Percentiles rank a stretch among this genome's conserved stretches.
Conservation (phyloP, 2,888 invertebrate genomes). For the Orchesella flavescens region DNA sequence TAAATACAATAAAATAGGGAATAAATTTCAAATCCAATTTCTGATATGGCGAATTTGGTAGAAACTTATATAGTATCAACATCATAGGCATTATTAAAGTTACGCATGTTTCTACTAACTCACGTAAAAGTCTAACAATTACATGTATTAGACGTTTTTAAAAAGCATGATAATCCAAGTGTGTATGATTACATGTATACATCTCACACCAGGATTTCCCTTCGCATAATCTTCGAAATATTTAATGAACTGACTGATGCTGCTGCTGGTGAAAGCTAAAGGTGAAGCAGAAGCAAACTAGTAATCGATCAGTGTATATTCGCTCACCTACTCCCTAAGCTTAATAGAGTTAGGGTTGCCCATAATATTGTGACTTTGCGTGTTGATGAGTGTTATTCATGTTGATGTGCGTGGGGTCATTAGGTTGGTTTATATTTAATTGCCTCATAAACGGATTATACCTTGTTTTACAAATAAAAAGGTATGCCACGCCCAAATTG, state of each 20-base stretch:
- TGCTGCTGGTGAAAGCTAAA: neutral
- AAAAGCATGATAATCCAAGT: too few relatives aligned
- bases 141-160: too few relatives aligned
- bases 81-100: too few relatives aligned
- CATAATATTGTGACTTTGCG: constrained; percentile 37
- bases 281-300: neutral
- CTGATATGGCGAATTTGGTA: too few relatives aligned
- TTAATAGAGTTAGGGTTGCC: neutral
- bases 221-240: neutral
- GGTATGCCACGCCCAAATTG: constrained; percentile 45
- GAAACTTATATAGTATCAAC: too few relatives aligned
- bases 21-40: too few relatives aligned
- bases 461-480: constrained; percentile 51
- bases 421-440: constrained; percentile 57
- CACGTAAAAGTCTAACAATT: too few relatives aligned
- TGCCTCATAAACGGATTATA: constrained; percentile 57
- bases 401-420: constrained; percentile 56
- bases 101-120: too few relatives aligned
- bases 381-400: constrained; percentile 49
- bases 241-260: constrained; percentile 41
- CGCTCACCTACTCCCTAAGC: neutral
- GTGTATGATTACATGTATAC: too few relatives aligned
- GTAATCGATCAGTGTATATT: neutral
- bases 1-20: too few relatives aligned
- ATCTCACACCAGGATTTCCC: too few relatives aligned